Evolutionary conservation across 2,113 vertebrate species (phyloP).

Genomic region (Phycodurus eques): DNA sequence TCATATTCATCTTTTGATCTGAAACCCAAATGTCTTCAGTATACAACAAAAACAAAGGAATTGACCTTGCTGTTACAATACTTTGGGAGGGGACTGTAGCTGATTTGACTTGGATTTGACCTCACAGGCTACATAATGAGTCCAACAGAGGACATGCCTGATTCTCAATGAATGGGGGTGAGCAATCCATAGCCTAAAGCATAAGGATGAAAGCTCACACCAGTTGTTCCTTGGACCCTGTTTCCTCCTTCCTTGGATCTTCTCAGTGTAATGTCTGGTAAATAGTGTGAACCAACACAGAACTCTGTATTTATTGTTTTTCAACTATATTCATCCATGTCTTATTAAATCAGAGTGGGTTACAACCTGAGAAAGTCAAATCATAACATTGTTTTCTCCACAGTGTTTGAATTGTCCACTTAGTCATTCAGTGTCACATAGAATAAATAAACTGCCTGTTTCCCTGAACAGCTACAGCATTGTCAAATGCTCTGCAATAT

Average conservation of each 20-base stretch:
- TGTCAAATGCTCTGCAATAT: slow-evolving; percentile 22
- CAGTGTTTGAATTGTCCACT: slow-evolving; percentile 17
- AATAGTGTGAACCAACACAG: slow-evolving; percentile 13
- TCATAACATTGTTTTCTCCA: slow-evolving; percentile 7
- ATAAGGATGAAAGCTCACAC: background rate
- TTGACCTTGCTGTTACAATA: no score
- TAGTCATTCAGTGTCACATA: slow-evolving; percentile 28
- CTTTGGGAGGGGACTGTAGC: background rate
- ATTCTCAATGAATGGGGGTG: background rate
- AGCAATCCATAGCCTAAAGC: no score
- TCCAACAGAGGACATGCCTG: background rate
- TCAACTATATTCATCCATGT: background rate
- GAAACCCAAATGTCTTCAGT: no score
- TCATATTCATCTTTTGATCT: no score
- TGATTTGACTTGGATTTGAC: background rate
- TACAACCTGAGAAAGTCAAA: slow-evolving; percentile 21
- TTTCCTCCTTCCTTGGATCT: slow-evolving; percentile 20
- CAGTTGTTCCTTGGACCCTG: background rate
- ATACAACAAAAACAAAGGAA: no score
- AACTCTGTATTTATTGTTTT: slow-evolving; percentile 20
- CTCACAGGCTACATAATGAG: background rate
- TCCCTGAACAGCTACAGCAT: slow-evolving; percentile 14
- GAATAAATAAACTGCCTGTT: slow-evolving; percentile 21
- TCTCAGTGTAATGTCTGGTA: slow-evolving; percentile 25
- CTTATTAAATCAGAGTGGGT: slow-evolving; percentile 1